Conservation (phyloP, 2,113 vertebrate genomes). For the Ceyx melanurus region DNA sequence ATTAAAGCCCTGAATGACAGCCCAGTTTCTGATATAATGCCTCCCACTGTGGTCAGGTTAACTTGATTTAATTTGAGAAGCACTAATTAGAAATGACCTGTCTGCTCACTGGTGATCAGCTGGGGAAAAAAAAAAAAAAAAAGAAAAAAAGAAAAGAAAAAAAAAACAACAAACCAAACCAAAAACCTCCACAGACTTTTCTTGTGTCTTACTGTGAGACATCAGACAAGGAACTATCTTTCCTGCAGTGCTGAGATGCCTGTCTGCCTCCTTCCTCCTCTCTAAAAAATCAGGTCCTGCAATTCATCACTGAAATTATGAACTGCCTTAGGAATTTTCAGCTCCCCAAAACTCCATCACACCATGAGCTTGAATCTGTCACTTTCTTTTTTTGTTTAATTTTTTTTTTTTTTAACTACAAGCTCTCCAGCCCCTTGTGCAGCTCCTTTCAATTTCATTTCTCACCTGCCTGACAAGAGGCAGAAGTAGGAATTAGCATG, state of each 20-base stretch:
- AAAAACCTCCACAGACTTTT: background rate
- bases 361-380: background rate
- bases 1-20: background rate
- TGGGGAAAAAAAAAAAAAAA: background rate
- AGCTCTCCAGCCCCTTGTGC: background rate
- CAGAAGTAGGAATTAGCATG: conserved; percentile 33
- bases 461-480: conserved; percentile 24
- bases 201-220: background rate
- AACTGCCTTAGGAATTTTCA: background rate
- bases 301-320: background rate
- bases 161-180: no score
- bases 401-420: background rate
- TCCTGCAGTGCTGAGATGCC: background rate
- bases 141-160: background rate
- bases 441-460: background rate
- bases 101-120: background rate
- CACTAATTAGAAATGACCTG: conserved; percentile 22
- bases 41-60: background rate
- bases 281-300: background rate
- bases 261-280: background rate
- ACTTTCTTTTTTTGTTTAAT: background rate
- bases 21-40: background rate
- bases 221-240: background rate
- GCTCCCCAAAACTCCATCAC: background rate
- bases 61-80: background rate